phyloP scores from a whole-genome alignment of 1,140 invertebrate genomes.

The Cherax quadricarinatus region DNA sequence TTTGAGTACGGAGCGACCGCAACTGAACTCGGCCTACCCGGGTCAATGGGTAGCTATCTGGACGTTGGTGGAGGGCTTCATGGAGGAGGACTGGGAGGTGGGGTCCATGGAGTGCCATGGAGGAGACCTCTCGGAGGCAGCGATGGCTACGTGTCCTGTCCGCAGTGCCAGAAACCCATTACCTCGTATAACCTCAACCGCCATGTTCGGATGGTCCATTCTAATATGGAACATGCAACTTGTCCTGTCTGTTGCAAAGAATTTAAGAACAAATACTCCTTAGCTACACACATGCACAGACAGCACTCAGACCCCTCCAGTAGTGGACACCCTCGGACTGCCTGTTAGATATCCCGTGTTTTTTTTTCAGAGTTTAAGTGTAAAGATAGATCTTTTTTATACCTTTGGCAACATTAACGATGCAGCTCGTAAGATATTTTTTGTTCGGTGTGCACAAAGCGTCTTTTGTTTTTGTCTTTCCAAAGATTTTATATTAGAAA shows the following conservation, averaged over 20 bases:
- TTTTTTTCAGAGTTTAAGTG: neutral
- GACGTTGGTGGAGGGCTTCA: conserved; percentile 37
- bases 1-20: conserved; percentile 56
- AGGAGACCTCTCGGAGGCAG: conserved; percentile 49
- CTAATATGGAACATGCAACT: conserved; percentile 70
- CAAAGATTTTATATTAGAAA: conserved; percentile 14
- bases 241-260: conserved; percentile 71
- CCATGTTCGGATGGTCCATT: conserved; percentile 72
- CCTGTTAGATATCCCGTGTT: neutral
- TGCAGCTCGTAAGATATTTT: neutral
- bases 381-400: neutral
- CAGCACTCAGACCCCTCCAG: conserved; percentile 55
- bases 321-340: neutral
- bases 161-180: conserved; percentile 73
- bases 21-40: conserved; percentile 28
- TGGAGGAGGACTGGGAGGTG: neutral
- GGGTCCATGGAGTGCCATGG: conserved; percentile 37
- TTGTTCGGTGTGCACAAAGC: neutral
- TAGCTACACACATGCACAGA: conserved; percentile 71
- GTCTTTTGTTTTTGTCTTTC: neutral
- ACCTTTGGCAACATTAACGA: neutral
- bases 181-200: conserved; percentile 73
- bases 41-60: conserved; percentile 35
- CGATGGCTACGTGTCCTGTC: conserved; percentile 72
- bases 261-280: conserved; percentile 73